phyloP scores from a whole-genome alignment of 2,113 vertebrate genomes.

The Saccopteryx bilineata region DNA sequence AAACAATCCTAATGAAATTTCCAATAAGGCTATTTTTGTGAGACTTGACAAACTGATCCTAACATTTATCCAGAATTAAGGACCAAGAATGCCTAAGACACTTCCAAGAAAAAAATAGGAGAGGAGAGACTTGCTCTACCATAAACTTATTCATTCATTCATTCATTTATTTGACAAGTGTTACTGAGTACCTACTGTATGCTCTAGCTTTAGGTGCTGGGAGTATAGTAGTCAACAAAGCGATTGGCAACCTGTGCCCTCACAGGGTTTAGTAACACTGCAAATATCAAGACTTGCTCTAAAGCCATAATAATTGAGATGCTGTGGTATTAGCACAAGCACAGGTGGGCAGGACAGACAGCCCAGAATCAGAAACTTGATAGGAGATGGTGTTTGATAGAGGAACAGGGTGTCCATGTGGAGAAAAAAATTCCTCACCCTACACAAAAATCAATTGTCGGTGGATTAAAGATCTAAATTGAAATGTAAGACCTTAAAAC shows the following conservation, averaged over 20 bases:
- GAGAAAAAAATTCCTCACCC: not conserved
- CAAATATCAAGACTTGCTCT: not conserved
- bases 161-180: not conserved
- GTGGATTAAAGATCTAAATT: not conserved
- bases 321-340: not conserved
- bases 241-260: not conserved
- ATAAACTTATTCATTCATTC: not conserved
- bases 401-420: not conserved
- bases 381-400: not conserved
- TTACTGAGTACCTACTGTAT: not conserved
- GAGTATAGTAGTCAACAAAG: not conserved
- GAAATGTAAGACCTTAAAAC: not conserved
- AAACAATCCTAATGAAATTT: not conserved
- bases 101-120: not conserved
- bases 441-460: not conserved
- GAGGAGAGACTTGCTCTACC: not conserved
- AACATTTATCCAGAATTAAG: not conserved
- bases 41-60: not conserved
- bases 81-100: not conserved
- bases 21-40: not conserved
- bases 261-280: not conserved
- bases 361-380: not conserved
- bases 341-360: not conserved
- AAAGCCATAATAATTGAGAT: not conserved
- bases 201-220: not conserved